Evolutionary conservation across 2,888 invertebrate species (phyloP), one percentile per base, ranked within the genome.

Genomic region (Ichneumoninae sp.): DNA sequence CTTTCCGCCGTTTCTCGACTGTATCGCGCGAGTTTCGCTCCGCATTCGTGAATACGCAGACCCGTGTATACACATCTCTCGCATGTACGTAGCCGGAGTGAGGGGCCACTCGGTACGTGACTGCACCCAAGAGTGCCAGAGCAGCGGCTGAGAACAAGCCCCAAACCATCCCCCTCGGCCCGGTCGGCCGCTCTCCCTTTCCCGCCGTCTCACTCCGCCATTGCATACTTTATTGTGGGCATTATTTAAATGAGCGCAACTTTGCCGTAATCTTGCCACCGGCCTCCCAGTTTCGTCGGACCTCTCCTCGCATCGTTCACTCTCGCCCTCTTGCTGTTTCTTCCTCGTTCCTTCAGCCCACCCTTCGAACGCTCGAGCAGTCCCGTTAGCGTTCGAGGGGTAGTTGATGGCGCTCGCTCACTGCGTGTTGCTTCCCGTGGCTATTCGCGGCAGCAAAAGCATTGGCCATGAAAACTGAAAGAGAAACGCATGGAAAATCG

Each of bases 211-310:
- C 57, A 50, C 76, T 26, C 50, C 70, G 44, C 79, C 50, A 87
- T 90, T 89, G 90, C 90, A 89, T 90, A 91, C 90, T 91, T 93
- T 92, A 91, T 92, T 89, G 90, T 91, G 87, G 88, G 89, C 91
- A 91, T 92, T 92, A 93, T 93, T 92, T 90, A 92, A 91, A 92
- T 91, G 92, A 92, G 91, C 89, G 88, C 91, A 91, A 90, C 89
- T 91, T 91, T 81, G 88, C 87, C 89, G 89, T 90, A 91, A 91
- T 91, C 91, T 90, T 89, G 89, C 89, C 85, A 89, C 75, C 62
- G 75, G 77, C 54, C 81, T 81, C 80, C 44, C 69, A 78, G 65
- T 79, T 69, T 87, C 82, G 84, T 86, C 86, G 71, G 60, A 72
- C 69, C 79, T 82, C 52, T 71, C 60, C 47, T 47, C 8, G 65